These are phyloP conservation scores for Kryphioiulus occultus DNA, from an alignment of 2,888 invertebrate genomes.

Conservation along the genomic window DNA sequence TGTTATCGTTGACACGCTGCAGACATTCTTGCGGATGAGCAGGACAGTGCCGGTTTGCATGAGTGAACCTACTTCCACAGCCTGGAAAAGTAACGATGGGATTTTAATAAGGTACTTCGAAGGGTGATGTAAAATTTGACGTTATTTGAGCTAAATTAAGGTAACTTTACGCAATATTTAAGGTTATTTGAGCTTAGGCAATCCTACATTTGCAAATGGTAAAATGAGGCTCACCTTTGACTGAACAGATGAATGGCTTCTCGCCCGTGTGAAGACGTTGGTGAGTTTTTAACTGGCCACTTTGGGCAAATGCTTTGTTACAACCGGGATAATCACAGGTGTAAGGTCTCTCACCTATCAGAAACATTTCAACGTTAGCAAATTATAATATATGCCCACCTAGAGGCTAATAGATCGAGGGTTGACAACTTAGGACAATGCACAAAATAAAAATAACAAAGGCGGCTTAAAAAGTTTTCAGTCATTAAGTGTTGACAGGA, in stretches of 20 bases:
- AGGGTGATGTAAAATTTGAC: too few relatives aligned
- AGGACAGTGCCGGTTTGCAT: constrained; percentile 78
- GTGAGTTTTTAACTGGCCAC: constrained; percentile 79
- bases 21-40: constrained; percentile 73
- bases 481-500: too few relatives aligned
- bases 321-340: constrained; percentile 77
- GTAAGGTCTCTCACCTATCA: constrained; percentile 75
- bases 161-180: too few relatives aligned
- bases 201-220: neutral
- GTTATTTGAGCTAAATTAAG: too few relatives aligned
- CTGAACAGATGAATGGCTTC: constrained; percentile 75
- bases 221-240: constrained; percentile 59
- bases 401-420: too few relatives aligned
- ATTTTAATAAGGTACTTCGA: neutral
- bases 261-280: constrained; percentile 79
- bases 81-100: constrained; percentile 58
- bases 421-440: too few relatives aligned
- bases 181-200: neutral
- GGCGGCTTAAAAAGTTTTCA: too few relatives aligned
- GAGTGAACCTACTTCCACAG: constrained; percentile 75
- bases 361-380: neutral
- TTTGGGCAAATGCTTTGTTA: constrained; percentile 75
- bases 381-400: neutral
- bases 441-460: too few relatives aligned
- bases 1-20: constrained; percentile 65